These are phyloP conservation scores for Lymantria monacha DNA, from an alignment of 2,888 invertebrate genomes.

Conservation along the genomic window DNA sequence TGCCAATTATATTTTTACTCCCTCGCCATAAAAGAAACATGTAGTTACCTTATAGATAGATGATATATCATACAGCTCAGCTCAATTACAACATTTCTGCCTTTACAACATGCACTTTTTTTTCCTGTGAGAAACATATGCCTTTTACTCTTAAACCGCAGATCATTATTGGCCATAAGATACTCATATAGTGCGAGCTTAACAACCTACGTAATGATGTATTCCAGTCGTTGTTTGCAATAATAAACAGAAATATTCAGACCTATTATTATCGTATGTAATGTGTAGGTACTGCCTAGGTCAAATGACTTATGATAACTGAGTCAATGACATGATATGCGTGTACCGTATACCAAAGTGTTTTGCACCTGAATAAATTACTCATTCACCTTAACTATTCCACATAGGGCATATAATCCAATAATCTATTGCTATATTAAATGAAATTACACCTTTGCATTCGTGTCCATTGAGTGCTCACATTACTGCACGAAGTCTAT, in stretches of 20 bases:
- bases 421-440: slow-evolving; percentile 12
- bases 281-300: slow-evolving; percentile 35
- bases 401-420: slow-evolving; percentile 19
- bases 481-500: slow-evolving; percentile 64
- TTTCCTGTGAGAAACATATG: slow-evolving; percentile 22
- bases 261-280: slow-evolving; percentile 33
- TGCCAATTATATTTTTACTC: too few relatives aligned
- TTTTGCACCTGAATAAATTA: slow-evolving; percentile 13
- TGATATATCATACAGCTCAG: too few relatives aligned
- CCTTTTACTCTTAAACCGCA: slow-evolving; percentile 20
- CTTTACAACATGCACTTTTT: slow-evolving; percentile 2
- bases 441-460: slow-evolving; percentile 39
- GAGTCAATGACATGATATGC: slow-evolving; percentile 62
- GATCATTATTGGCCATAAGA: slow-evolving; percentile 18
- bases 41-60: too few relatives aligned
- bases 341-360: slow-evolving; percentile 22
- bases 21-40: too few relatives aligned
- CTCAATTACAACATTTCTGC: not conserved
- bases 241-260: slow-evolving; percentile 22
- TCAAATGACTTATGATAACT: slow-evolving; percentile 55
- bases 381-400: slow-evolving; percentile 11
- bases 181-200: slow-evolving; percentile 10
- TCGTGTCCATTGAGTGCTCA: slow-evolving; percentile 63
- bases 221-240: slow-evolving; percentile 3
- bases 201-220: slow-evolving; percentile 16